Conservation (phyloP, 64 coral and sea anemone genomes). For the Anthopleura sola region DNA sequence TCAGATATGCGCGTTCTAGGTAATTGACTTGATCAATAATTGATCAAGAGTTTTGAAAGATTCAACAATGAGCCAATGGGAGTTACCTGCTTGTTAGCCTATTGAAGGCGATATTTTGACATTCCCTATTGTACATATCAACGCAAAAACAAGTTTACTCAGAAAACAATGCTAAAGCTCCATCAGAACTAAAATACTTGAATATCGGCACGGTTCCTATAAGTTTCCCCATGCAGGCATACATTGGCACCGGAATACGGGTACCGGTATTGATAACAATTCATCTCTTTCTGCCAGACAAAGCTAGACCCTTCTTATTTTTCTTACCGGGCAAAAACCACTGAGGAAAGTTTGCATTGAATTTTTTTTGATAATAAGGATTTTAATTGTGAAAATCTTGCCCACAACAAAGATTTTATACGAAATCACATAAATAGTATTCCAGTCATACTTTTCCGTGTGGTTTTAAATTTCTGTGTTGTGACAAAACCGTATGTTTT, state of each 20-base stretch:
- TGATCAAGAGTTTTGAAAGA: background rate
- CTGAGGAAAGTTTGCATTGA: too few relatives aligned
- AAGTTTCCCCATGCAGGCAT: too few relatives aligned
- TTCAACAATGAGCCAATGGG: background rate
- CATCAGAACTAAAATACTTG: background rate
- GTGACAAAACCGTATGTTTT: background rate
- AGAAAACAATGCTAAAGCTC: background rate
- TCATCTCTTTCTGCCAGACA: background rate
- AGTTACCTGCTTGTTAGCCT: background rate
- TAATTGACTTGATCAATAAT: conserved; percentile 9
- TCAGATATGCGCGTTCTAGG: background rate
- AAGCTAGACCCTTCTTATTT: too few relatives aligned
- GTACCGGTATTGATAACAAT: conserved; percentile 4
- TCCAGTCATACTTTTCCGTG: background rate
- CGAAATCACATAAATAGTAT: background rate
- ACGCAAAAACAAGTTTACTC: background rate
- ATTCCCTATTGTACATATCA: background rate
- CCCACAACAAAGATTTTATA: background rate
- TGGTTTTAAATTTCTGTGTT: too few relatives aligned
- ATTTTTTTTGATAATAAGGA: too few relatives aligned
- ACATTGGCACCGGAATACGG: background rate
- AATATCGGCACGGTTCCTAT: too few relatives aligned
- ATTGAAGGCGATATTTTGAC: conserved; percentile 10
- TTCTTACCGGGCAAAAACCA: background rate
- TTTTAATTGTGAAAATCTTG: background rate